Base-by-base conservation (phyloP, 2,797 vertebrate species). In the Sphenodon punctatus region DNA sequence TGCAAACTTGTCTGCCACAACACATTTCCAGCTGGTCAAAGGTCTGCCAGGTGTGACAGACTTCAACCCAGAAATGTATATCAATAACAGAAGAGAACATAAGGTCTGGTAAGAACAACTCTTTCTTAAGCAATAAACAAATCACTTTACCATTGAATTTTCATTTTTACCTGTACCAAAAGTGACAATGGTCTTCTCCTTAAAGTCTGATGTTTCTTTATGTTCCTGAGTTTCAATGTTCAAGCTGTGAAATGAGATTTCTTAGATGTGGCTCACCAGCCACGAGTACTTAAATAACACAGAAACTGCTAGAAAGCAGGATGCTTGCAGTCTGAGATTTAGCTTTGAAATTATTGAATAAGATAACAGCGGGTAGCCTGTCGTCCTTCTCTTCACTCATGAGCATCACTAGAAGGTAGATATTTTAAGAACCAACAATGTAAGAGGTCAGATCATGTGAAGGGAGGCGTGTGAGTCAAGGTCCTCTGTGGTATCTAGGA, bases 101-200 rank as follows among this genome's bases (percentile, higher is more conserved):
- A 78, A 75, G 32, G 61, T 1, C 41, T 82, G 16, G 34, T 74
- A 45, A 41, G 67, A 85, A 80, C 64, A 67, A 49, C 17, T 78
- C 8, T 20, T 34, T 42, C 67, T n/a, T n/a, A 79, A 39, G 58
- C 72, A 34, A 61, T 67, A 82, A 82, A 86, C 77, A 74, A 60
- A 46, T 12, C 49, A 67, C 80, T 86, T 86, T 69, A 61, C 6
- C 4, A 41, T 25, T 42, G 6, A 78, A 12, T 61, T 84, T 38
- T 87, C 61, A 72, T 75, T 85, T 82, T 78, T 75, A 27, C 20
- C 80, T 78, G 64, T 53, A 63, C 53, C 41, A 82, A 78, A 88
- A 75, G 22, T 22, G 69, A 55, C 76, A 74, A 13, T 55, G 4
- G 16, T 77, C 59, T 45, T 84, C n/a, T 76, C 23, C 51, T 86